Conservation (phyloP, 1,140 invertebrate genomes). For the Conus betulinus region DNA sequence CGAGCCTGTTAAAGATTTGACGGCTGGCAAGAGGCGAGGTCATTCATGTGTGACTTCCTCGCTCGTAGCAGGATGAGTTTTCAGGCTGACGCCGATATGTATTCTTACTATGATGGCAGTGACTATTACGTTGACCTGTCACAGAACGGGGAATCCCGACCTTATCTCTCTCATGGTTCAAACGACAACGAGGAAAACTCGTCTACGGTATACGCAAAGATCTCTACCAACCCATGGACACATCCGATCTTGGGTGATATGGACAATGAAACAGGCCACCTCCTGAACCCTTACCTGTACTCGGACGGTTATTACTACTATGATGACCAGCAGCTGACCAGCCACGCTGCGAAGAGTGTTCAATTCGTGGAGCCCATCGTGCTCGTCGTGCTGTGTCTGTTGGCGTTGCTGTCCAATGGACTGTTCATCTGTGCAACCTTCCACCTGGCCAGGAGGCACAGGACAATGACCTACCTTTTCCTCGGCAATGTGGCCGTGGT, state of each 20-base stretch:
- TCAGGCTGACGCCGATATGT: too few species aligned
- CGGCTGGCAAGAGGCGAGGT: too few species aligned
- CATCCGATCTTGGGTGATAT: too few species aligned
- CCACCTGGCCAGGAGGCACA: conserved; percentile 84
- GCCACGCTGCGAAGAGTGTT: neutral
- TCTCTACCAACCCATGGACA: too few species aligned
- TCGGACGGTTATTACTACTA: neutral
- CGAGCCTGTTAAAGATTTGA: too few species aligned
- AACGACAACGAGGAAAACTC: neutral
- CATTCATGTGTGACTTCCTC: too few species aligned
- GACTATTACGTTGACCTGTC: too few species aligned
- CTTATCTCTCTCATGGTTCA: too few species aligned
- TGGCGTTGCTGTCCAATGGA: conserved; percentile 90
- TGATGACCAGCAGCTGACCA: neutral
- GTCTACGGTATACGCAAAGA: neutral
- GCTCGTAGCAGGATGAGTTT: too few species aligned
- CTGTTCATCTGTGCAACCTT: conserved; percentile 87
- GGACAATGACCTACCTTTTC: conserved; percentile 92
- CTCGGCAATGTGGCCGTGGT: conserved; percentile 89
- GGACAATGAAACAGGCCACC: too few species aligned
- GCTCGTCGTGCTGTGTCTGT: conserved; percentile 89
- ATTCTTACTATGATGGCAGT: too few species aligned
- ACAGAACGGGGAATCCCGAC: too few species aligned
- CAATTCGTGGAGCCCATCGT: conserved; percentile 83
- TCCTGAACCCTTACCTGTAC: neutral